These are phyloP conservation scores for Ochropleura plecta DNA, from an alignment of 2,888 invertebrate species.

Conservation along the genomic window DNA sequence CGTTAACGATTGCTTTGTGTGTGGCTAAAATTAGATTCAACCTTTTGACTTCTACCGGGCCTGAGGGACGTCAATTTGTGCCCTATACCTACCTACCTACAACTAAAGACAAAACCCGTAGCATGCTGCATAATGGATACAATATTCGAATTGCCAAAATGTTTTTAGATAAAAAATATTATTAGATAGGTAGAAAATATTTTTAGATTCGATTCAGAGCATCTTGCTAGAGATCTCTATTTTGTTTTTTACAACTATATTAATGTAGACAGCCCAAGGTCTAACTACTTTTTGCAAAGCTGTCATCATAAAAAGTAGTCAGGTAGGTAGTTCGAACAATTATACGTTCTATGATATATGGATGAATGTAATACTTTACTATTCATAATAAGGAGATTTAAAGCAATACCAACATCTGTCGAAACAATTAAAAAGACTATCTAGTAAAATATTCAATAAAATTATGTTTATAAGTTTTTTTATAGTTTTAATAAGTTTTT, in stretches of 20 bases:
- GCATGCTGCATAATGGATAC: not conserved
- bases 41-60: not conserved
- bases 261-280: not conserved
- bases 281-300: not conserved
- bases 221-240: not conserved
- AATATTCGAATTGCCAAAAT: not conserved
- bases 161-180: too few species aligned
- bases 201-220: not conserved
- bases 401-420: not conserved
- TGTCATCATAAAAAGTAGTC: not conserved
- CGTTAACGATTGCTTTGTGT: not conserved
- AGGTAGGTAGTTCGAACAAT: not conserved
- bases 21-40: not conserved
- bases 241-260: not conserved
- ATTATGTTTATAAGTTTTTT: too few species aligned
- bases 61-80: not conserved
- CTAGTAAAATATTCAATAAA: not conserved
- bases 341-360: not conserved
- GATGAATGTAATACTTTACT: not conserved
- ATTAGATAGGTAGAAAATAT: too few species aligned
- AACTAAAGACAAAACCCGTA: not conserved
- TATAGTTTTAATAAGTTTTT: too few species aligned
- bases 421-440: not conserved
- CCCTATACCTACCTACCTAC: not conserved
- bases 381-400: not conserved